Conservation (phyloP, 2,888 invertebrate species). For the Cryptocephalus moraei region DNA sequence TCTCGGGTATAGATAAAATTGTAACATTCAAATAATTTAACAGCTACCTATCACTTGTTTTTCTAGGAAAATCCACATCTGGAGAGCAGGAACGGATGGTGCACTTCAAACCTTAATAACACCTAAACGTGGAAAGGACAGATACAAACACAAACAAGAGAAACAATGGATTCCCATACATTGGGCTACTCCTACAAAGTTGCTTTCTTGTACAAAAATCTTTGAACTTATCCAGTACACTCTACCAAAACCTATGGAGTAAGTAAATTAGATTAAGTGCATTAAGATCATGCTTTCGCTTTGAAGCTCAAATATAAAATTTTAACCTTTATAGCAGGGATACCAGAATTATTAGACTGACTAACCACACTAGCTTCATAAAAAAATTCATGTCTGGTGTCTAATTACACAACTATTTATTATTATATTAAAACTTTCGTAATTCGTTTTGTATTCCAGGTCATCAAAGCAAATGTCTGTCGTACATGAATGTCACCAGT, state of each 20-base stretch:
- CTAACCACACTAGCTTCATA: too few relatives aligned
- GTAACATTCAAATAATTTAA: too few relatives aligned
- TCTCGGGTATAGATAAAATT: too few relatives aligned
- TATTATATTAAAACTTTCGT: not conserved
- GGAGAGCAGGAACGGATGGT: slow-evolving; percentile 55
- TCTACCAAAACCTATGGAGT: slow-evolving; percentile 34
- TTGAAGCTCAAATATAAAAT: not conserved
- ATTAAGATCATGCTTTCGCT: not conserved
- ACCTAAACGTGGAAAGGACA: slow-evolving; percentile 20
- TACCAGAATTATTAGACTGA: too few relatives aligned
- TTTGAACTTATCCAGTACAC: slow-evolving; percentile 55
- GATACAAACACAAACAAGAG: slow-evolving; percentile 6
- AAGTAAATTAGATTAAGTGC: slow-evolving; percentile 7
- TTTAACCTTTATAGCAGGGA: not conserved
- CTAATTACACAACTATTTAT: too few relatives aligned
- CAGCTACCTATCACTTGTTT: not conserved
- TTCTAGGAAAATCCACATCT: slow-evolving; percentile 47
- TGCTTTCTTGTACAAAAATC: slow-evolving; percentile 45
- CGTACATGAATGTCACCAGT: slow-evolving; percentile 44
- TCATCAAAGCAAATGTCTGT: slow-evolving; percentile 15
- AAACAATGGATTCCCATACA: too few relatives aligned
- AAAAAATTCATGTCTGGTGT: too few relatives aligned
- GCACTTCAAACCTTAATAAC: slow-evolving; percentile 36
- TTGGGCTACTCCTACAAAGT: too few relatives aligned
- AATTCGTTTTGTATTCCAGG: slow-evolving; percentile 12